Conservation (phyloP, 2,113 vertebrate species). For the Hippocampus zosterae region DNA sequence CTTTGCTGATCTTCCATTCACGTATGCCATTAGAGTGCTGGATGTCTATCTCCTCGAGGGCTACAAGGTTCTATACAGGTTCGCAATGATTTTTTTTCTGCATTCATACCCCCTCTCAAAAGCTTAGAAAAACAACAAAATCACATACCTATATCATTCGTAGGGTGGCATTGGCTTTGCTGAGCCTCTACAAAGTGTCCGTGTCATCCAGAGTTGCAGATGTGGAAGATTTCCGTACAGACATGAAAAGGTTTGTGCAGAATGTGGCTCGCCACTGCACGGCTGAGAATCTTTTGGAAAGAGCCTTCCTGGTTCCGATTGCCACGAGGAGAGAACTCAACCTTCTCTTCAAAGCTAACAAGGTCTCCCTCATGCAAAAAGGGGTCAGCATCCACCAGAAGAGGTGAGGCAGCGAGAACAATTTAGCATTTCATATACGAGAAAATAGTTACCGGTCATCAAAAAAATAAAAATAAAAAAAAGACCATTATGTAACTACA, state of each 20-base stretch:
- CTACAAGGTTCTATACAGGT: slow-evolving; percentile 84
- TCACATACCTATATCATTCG: slow-evolving; percentile 51
- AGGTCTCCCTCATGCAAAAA: slow-evolving; percentile 73
- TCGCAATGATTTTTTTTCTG: background rate
- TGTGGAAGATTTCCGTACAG: slow-evolving; percentile 70
- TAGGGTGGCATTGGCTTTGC: slow-evolving; percentile 78
- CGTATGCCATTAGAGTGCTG: slow-evolving; percentile 76
- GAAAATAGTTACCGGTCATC: background rate
- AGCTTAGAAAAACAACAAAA: background rate
- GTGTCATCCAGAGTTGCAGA: slow-evolving; percentile 67
- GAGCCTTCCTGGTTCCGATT: slow-evolving; percentile 77
- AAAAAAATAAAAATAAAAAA: too few species aligned
- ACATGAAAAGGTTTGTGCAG: slow-evolving; percentile 77
- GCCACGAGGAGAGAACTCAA: slow-evolving; percentile 81
- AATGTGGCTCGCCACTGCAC: slow-evolving; percentile 70
- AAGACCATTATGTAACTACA: background rate
- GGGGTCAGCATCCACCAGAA: slow-evolving; percentile 76
- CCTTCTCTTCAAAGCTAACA: slow-evolving; percentile 83
- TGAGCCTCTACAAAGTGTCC: slow-evolving; percentile 77
- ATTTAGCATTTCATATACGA: background rate
- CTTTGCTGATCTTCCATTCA: slow-evolving; percentile 81
- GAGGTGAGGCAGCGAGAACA: slow-evolving; percentile 67
- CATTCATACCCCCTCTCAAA: background rate
- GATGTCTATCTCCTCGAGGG: slow-evolving; percentile 83
- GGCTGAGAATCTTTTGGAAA: slow-evolving; percentile 73